Conservation (phyloP, 2,888 invertebrate genomes). For the Reticulitermes lucifugus region DNA sequence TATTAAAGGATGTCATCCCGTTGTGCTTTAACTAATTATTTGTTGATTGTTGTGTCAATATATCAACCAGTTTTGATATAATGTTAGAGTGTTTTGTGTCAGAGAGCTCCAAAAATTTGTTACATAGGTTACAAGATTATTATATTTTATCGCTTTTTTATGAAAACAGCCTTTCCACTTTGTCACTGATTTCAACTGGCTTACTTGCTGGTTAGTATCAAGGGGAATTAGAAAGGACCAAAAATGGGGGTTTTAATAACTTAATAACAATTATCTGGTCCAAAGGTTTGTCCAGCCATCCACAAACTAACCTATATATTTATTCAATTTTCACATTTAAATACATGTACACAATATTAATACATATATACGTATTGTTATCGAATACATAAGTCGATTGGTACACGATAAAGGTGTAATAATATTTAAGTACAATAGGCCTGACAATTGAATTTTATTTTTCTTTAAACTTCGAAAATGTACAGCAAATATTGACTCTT, state of each 20-base stretch:
- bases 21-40: too few relatives aligned
- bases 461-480: background rate
- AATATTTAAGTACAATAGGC: constrained; percentile 29
- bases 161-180: too few relatives aligned
- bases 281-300: constrained; percentile 33
- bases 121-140: too few relatives aligned
- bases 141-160: too few relatives aligned
- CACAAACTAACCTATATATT: constrained; percentile 42
- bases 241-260: background rate
- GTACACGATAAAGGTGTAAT: constrained; percentile 21
- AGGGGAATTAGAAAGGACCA: background rate
- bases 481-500: background rate
- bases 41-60: too few relatives aligned
- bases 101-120: too few relatives aligned
- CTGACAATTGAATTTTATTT: constrained; percentile 2
- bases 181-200: too few relatives aligned
- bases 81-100: too few relatives aligned
- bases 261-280: background rate
- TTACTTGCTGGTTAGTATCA: background rate
- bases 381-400: constrained; percentile 25
- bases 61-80: too few relatives aligned
- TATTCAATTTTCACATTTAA: constrained; percentile 45
- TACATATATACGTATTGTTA: constrained; percentile 34
- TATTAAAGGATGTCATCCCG: too few relatives aligned
- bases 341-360: constrained; percentile 39